Conservation (phyloP, 2,113 vertebrate genomes). For the Hiodon alosoides region DNA sequence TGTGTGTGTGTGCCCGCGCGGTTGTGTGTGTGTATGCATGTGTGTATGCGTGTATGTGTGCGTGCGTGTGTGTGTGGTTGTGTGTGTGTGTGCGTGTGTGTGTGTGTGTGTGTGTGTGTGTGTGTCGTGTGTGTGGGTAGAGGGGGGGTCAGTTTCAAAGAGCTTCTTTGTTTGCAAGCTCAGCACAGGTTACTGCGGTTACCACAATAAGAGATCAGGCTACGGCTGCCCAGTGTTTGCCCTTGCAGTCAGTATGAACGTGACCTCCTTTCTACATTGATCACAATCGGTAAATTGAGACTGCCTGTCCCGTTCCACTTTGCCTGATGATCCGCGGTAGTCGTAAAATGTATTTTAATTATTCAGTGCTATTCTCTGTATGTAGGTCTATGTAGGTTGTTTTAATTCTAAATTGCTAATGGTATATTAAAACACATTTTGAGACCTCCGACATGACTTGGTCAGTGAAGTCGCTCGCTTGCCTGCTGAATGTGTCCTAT, state of each 20-base stretch:
- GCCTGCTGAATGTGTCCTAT: too few species aligned
- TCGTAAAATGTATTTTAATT: too few species aligned
- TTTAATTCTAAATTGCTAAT: too few species aligned
- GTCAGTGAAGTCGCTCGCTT: too few species aligned
- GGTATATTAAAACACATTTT: too few species aligned
- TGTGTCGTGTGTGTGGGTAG: background rate
- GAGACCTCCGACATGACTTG: too few species aligned
- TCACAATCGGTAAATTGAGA: background rate
- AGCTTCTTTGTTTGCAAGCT: background rate
- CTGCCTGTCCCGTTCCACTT: background rate
- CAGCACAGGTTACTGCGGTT: too few species aligned
- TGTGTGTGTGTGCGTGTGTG: constrained; percentile 11
- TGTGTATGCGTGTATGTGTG: constrained; percentile 11
- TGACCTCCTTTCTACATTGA: background rate
- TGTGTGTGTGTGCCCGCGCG: constrained; percentile 6
- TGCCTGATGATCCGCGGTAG: background rate
- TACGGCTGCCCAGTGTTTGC: too few species aligned
- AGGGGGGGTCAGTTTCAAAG: background rate
- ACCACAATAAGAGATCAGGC: too few species aligned
- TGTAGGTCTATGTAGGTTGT: too few species aligned
- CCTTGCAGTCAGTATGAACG: background rate
- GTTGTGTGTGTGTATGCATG: background rate
- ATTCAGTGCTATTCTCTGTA: too few species aligned
- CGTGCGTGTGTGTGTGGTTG: constrained; percentile 1
- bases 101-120: constrained; percentile 9